Conservation (phyloP, 1,140 invertebrate species). For the Babylonia areolata region DNA sequence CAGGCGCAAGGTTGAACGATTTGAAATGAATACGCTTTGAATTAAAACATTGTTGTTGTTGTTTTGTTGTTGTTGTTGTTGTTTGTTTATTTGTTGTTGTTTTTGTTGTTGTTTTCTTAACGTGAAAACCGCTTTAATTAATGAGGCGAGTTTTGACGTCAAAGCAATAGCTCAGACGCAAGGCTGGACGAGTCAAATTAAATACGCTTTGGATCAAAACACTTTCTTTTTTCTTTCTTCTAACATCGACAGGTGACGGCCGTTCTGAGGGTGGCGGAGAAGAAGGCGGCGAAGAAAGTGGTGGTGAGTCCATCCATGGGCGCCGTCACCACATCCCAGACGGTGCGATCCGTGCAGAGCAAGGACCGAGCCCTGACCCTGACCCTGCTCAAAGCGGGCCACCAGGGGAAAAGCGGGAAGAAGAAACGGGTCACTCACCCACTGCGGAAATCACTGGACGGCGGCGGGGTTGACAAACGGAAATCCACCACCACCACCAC, state of each 20-base stretch:
- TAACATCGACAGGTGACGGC: neutral
- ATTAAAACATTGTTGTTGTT: too few relatives aligned
- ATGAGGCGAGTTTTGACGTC: too few relatives aligned
- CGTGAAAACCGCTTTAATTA: too few relatives aligned
- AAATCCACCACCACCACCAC: neutral
- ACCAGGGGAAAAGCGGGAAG: neutral
- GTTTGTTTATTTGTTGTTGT: too few relatives aligned
- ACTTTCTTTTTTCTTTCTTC: too few relatives aligned
- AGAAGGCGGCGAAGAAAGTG: conserved; percentile 14
- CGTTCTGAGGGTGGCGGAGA: conserved; percentile 22
- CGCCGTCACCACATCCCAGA: neutral
- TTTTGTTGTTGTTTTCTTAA: too few relatives aligned
- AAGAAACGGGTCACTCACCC: conserved; percentile 14
- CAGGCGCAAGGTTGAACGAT: too few relatives aligned
- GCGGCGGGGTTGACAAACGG: conserved; percentile 1
- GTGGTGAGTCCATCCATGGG: conserved; percentile 4
- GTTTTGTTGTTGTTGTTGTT: too few relatives aligned
- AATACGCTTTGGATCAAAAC: neutral
- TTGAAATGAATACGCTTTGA: too few relatives aligned
- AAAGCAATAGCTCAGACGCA: too few relatives aligned
- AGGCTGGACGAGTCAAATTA: neutral
- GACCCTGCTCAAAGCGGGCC: neutral
- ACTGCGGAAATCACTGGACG: neutral
- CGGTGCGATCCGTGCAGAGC: neutral
- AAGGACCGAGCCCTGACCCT: neutral